phyloP scores from a whole-genome alignment of 2,797 vertebrate species.

The Acestrorhynchus altus region DNA sequence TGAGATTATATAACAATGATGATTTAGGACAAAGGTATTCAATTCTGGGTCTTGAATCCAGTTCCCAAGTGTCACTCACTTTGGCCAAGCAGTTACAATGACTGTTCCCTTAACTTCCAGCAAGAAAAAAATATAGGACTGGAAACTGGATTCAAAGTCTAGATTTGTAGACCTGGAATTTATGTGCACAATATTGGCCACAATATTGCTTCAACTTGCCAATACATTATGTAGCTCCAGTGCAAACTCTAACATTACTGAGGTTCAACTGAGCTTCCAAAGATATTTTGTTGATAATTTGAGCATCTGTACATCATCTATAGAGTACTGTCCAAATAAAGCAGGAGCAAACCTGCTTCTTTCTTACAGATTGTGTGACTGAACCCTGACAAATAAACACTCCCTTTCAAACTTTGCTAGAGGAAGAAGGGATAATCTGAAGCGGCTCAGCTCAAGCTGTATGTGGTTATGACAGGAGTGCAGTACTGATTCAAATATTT shows the following conservation, averaged over 20 bases:
- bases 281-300: not conserved
- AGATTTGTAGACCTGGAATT: too few species aligned
- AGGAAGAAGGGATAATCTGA: constrained; percentile 54
- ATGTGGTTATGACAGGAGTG: constrained; percentile 64
- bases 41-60: too few species aligned
- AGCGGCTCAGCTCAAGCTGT: constrained; percentile 63
- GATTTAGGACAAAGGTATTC: too few species aligned
- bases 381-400: constrained; percentile 74
- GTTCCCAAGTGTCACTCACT: too few species aligned
- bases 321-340: not conserved
- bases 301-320: not conserved
- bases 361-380: constrained; percentile 57
- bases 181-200: too few species aligned
- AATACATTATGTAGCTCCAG: not conserved
- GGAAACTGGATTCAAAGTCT: too few species aligned
- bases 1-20: too few species aligned
- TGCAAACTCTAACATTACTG: not conserved
- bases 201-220: too few species aligned
- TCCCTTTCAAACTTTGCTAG: constrained; percentile 61
- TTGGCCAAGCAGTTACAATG: too few species aligned
- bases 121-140: too few species aligned
- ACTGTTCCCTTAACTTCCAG: too few species aligned
- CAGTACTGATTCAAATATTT: constrained; percentile 73
- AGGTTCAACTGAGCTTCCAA: not conserved
- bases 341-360: constrained; percentile 25